Evolutionary conservation across 2,797 vertebrate genomes (phyloP), one percentile per base, ranked within the genome.

Genomic region (Paedocypris micromegethes): DNA sequence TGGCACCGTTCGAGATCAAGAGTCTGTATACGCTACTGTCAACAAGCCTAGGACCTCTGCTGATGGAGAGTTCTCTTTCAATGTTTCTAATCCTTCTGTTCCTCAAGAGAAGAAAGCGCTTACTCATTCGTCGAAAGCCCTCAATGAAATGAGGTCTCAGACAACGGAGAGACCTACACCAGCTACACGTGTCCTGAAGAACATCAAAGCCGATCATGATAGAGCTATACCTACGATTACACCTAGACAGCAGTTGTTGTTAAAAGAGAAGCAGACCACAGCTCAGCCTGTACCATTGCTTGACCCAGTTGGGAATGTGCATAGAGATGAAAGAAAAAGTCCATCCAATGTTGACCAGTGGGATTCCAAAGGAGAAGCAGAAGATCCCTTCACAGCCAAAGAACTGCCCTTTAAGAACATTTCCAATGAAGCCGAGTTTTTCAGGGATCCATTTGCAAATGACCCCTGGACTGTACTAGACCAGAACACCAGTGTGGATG

Each of bases 231-330:
- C 87, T 23, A 78, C 56, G 49, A 83, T 85, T 55, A 90, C 81
- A 83, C 85, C 85, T n/a, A 88, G 88, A 72, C 87, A 85, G 74
- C 83, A 59, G 42, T 3, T n/a, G n/a, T 68, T 37, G 68, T 64
- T 0, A 45, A 83, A 74, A 66, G 55, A 70, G 47, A 58, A 72
- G 71, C 58, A 45, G 23, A 44, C 52, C 50, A 45, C 44, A 4
- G 6, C 9, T 54, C 43, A 38, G 6, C 74, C 58, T 46, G 47
- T 64, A 67, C 42, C 2, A 8, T 50, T 69, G 49, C 65, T 75
- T 51, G 40, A 51, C 4, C 23, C 50, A 3, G 75, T 9, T 9
- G 64, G 64, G 60, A 61, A 48, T 9, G 55, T 44, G 51, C 54
- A 61, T 7, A 8, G 38, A 9, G 37, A 3, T 8, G 38, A 2